Evolutionary conservation across 2,888 invertebrate genomes (phyloP).

Genomic region (Parasteatoda lunata): DNA sequence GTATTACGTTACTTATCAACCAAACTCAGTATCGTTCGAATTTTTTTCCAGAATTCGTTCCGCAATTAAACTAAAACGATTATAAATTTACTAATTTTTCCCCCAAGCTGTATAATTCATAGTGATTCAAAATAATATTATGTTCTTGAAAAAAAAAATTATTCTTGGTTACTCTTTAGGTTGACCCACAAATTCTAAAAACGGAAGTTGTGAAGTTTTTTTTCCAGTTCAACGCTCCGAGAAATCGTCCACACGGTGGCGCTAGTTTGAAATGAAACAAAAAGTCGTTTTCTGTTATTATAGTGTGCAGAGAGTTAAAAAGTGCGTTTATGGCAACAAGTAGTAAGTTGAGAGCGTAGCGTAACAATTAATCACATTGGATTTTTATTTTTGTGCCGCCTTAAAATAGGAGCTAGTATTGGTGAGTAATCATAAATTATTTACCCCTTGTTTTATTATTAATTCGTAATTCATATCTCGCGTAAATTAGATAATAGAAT

Average conservation of each 20-base stretch:
- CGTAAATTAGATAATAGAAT: no score
- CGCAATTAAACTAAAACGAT: no score
- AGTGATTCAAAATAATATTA: no score
- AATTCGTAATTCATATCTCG: no score
- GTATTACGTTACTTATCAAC: background rate
- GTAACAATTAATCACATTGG: background rate
- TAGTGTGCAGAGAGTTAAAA: background rate
- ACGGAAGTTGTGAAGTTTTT: constrained; percentile 44
- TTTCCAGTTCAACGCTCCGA: constrained; percentile 38
- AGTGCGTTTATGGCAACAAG: background rate
- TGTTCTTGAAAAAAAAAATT: background rate
- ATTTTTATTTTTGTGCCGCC: background rate
- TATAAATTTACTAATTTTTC: no score
- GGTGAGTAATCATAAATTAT: no score
- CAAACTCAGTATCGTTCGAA: background rate
- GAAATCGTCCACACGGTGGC: constrained; percentile 32
- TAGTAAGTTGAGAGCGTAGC: background rate
- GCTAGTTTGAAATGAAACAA: constrained; percentile 13
- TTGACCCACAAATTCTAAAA: constrained; percentile 56
- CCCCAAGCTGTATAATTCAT: no score
- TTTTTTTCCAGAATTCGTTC: background rate
- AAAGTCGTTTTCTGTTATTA: constrained; percentile 21
- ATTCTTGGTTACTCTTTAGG: constrained; percentile 6
- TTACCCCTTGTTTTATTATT: no score
- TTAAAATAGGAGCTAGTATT: no score